Conservation (phyloP, 2,888 invertebrate genomes). For the Patella caerulea region DNA sequence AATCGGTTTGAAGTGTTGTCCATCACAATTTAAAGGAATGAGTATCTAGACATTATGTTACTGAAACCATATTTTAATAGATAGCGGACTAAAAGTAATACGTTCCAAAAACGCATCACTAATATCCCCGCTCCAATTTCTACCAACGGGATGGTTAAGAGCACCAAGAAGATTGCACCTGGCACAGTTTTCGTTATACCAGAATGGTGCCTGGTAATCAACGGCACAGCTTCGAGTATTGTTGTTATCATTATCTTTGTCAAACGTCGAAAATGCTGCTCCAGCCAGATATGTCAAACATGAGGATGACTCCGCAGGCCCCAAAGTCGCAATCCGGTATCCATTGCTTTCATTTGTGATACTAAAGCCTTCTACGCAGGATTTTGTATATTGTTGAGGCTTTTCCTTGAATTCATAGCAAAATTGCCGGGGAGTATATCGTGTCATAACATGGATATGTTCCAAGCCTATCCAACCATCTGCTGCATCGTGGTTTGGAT, state of each 20-base stretch:
- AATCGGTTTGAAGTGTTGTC: not conserved
- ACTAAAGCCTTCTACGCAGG: not conserved
- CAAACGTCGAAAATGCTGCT: not conserved
- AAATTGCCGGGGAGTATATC: not conserved
- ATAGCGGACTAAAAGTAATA: not conserved
- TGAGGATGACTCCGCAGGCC: not conserved
- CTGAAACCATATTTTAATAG: not conserved
- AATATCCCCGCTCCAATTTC: not conserved
- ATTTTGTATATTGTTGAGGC: not conserved
- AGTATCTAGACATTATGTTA: not conserved
- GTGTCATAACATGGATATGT: not conserved
- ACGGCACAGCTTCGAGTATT: not conserved
- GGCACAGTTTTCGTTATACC: not conserved
- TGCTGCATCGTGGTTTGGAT: not conserved
- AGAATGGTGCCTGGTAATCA: not conserved
- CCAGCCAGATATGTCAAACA: not conserved
- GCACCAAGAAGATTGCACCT: not conserved
- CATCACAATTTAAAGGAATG: not conserved
- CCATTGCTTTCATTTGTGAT: not conserved
- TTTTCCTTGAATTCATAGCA: not conserved
- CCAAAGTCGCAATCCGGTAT: not conserved
- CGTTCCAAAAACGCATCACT: not conserved
- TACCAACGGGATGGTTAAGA: not conserved
- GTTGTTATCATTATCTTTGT: not conserved
- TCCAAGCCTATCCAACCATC: conserved; percentile 1